Evolutionary conservation across 2,113 vertebrate genomes (phyloP).

Genomic region (Apeltes quadracus): DNA sequence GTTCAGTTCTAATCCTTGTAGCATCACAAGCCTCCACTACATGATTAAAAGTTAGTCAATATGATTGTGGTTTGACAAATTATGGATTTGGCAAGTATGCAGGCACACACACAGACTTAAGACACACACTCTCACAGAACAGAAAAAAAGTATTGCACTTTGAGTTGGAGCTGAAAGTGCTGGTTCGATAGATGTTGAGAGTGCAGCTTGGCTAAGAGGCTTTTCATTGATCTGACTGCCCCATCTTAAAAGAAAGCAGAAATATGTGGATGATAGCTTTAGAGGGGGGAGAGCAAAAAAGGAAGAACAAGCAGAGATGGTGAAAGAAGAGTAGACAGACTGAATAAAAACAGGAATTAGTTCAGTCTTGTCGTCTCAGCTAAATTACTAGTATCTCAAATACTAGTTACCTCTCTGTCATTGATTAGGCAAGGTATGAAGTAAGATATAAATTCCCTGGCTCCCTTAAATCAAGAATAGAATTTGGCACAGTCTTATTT

Average conservation of each 20-base stretch:
- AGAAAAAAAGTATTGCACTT: conserved; percentile 40
- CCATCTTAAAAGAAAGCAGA: conserved; percentile 53
- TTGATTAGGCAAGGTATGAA: not conserved
- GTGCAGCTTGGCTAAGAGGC: conserved; percentile 53
- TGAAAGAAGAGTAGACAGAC: conserved; percentile 4
- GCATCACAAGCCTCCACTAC: not conserved
- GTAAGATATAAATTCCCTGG: too few relatives aligned
- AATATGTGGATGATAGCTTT: conserved; percentile 47
- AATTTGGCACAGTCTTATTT: too few relatives aligned
- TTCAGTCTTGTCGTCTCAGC: not conserved
- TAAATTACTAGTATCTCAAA: not conserved
- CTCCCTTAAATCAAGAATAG: too few relatives aligned
- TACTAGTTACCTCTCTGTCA: not conserved
- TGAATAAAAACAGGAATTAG: not conserved
- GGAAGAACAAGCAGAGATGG: not conserved
- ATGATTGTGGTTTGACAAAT: conserved; percentile 6
- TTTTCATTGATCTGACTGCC: conserved; percentile 60
- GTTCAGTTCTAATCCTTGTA: not conserved
- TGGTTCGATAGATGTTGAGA: conserved; percentile 53
- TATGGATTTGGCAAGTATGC: not conserved
- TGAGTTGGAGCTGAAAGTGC: conserved; percentile 42
- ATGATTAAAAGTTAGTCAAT: not conserved
- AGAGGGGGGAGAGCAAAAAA: conserved; percentile 14
- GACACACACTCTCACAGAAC: not conserved
- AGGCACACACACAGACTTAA: not conserved